Base-by-base conservation (phyloP, 92 coral and sea anemone genomes). In the Scolanthus callimorphus region DNA sequence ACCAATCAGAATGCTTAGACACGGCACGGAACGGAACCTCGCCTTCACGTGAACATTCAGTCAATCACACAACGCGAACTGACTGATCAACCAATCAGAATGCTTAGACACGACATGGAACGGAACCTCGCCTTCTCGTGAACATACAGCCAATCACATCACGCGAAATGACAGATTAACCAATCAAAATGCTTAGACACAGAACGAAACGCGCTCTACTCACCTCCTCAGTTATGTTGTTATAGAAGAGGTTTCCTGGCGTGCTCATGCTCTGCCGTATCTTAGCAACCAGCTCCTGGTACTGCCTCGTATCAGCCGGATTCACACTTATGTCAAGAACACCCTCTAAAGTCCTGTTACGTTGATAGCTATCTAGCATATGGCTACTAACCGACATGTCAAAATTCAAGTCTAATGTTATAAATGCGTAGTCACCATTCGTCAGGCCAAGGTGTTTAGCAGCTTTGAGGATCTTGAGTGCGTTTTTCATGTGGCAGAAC, bases 361-460 rank as follows among this genome's bases (percentile, higher is more conserved):
- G 41, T 15, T 15, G 41, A 15, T 6, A 34, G 8, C 15, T 6
- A 6, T 34, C 8, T 15, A 34, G 8, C 8, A 34, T 6, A 0
- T 27, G 21, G 44, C 39, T 41, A 41, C 65, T 28, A 41, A 34
- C 49, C 28, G 51, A n/a, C 11, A 17, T 41, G 23, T 59, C 65
- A 17, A n/a, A 34, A 46, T 43, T 28, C 6, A 59, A 1, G 25
- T 59, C 65, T 37, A 41, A 37, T 41, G 65, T 59, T 19, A 59
- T 4, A 51, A 59, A 59, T 13, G 47, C 65, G 65, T 59, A 59
- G 10, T 59, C 51, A 15, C 65, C 65, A 27, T 59, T 59, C 19
- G 65, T 28, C 23, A 59, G 29, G 34, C 39, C 47, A 20, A 37
- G 65, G 20, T 39, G 23, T 41, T 25, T 22, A 0, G 65, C 65